These are phyloP conservation scores for Apodemia mormo DNA, from an alignment of 2,888 invertebrate genomes.

Conservation along the genomic window DNA sequence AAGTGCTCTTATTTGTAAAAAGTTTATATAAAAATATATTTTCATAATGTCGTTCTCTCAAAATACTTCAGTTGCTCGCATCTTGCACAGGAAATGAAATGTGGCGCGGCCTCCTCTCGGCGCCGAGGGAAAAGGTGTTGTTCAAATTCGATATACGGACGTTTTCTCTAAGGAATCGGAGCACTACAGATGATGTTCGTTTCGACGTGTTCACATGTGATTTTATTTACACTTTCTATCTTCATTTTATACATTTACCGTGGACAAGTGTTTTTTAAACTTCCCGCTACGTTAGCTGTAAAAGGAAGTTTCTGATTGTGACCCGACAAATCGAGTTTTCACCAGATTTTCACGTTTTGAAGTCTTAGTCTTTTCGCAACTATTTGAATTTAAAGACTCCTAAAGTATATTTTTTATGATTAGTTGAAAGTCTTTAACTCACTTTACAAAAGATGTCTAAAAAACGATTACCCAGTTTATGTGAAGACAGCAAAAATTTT, in stretches of 20 bases:
- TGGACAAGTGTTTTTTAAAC: neutral
- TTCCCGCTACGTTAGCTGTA: no score
- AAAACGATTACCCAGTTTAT: no score
- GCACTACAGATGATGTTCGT: constrained; percentile 15
- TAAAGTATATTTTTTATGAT: no score
- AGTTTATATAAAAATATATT: neutral
- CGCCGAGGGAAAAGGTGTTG: constrained; percentile 17
- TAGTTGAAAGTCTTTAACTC: no score
- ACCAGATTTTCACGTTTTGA: no score
- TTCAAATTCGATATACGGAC: constrained; percentile 15
- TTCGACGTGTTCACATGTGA: neutral
- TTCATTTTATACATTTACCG: neutral
- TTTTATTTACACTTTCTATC: neutral
- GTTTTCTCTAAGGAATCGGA: constrained; percentile 10
- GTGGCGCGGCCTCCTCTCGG: constrained; percentile 14
- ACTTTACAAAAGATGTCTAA: no score
- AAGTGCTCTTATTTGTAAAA: neutral
- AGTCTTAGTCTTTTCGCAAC: no score
- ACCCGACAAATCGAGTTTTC: no score
- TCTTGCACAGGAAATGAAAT: neutral
- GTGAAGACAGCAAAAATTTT: no score
- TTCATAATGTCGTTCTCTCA: neutral
- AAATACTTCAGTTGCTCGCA: neutral
- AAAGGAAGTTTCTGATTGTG: no score
- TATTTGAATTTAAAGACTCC: no score